phyloP scores from a whole-genome alignment of 1,140 invertebrate species.

The Pseudomyrmex concolor region DNA sequence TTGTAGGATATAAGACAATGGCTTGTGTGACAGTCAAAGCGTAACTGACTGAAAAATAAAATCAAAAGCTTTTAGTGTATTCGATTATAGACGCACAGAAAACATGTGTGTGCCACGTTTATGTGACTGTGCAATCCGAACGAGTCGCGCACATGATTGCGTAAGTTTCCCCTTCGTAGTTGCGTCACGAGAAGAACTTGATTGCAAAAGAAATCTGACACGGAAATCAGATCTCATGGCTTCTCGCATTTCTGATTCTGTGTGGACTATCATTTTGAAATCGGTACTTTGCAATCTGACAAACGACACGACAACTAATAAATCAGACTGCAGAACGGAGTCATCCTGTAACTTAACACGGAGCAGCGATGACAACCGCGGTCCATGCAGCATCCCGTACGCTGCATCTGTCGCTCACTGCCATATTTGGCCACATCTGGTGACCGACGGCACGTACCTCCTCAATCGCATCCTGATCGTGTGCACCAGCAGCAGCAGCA shows the following conservation, averaged over 20 bases:
- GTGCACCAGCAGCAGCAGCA: slow-evolving; percentile 37
- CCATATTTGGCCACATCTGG: slow-evolving; percentile 70
- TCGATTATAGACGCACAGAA: neutral
- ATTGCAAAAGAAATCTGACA: neutral
- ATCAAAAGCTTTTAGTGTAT: neutral
- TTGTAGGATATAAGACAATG: neutral
- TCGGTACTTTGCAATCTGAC: neutral
- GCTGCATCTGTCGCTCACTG: slow-evolving; percentile 60
- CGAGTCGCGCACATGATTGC: slow-evolving; percentile 8
- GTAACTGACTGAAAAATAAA: neutral
- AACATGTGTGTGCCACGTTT: neutral
- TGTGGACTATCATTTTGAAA: too few species aligned
- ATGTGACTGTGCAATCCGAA: neutral
- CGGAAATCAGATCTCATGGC: neutral
- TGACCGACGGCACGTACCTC: slow-evolving; percentile 72
- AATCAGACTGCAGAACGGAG: neutral
- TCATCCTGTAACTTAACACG: neutral
- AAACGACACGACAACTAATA: neutral
- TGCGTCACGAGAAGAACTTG: neutral
- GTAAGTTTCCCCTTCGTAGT: slow-evolving; percentile 19
- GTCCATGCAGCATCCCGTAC: slow-evolving; percentile 69
- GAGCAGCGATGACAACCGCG: neutral
- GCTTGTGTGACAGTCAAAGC: neutral
- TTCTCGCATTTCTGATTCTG: slow-evolving; percentile 21
- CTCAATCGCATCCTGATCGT: slow-evolving; percentile 75